Evolutionary conservation across 2,888 invertebrate species (phyloP), one percentile per base, ranked within the genome.

Genomic region (Chrysopilus asiliformis): DNA sequence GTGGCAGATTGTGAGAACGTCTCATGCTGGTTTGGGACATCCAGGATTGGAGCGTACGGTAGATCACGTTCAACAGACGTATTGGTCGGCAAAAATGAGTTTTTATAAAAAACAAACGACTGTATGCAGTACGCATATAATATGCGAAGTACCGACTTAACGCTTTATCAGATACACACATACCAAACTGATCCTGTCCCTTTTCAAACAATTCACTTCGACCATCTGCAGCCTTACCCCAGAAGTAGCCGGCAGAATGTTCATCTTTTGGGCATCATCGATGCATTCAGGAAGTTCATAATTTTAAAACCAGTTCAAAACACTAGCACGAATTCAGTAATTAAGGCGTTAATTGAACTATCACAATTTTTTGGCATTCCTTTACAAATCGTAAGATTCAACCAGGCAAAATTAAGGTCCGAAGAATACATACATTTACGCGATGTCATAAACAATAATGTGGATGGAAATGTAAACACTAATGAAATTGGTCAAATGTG

Each of bases 171-270:
- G 14, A 34, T 42, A 32, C 32, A 43, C 26, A 26, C 34, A 10
- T 30, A 35, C 16, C 30, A 39, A 18, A 33, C 15, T 33, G 10
- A 16, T 26, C 32, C 41, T 9, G 24, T 37, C 25, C 32, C 54
- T 0, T 54, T 57, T 31, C 48, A 53, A 32, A 55, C 53, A 0
- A 15, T 54, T 4, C 53, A 56, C 19, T 29, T 56, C 1, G 56
- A 56, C 36, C 55, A 56, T 33, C 31, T 53, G 1, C 51, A 52
- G 1, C 53, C 53, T 4, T 53, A 52, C 35, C 49, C 51, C n/a
- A 42, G 43, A 5, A 50, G 49, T 13, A 47, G 38, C 26, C 39
- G 33, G 28, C 7, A 13, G 4, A 28, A 14, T 6, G 16, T 13
- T 7, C 5, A 13, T 14, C 13, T 26, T 10, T 7, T 10, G 10